Evolutionary conservation across 2,113 vertebrate species (phyloP), one percentile per base, ranked within the genome.

Genomic region (Dromiciops gliroides): DNA sequence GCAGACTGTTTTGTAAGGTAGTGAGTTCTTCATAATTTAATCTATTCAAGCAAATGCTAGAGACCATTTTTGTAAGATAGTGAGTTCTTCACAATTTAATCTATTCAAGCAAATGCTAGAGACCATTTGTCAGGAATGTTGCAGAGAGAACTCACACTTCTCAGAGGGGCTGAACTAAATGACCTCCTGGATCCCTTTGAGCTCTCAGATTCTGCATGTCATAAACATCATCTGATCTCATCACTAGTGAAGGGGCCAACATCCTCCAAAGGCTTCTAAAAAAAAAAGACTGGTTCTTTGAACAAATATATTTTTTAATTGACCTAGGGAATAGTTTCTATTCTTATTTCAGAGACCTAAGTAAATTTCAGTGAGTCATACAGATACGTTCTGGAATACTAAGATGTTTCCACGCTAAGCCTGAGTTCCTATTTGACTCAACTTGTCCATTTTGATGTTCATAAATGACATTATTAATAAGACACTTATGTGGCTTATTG

Each of bases 401-500:
- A 44, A n/a, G 19, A 83, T 83, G n/a, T 44, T 83, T 83, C n/a
- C 8, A 7, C 19, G 23, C 19, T 83, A 83, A 37, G 23, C 67
- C 67, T 83, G 16, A 83, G n/a, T 83, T 94, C 50, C 95, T 67
- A 26, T 67, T 92, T 53, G 26, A 75, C 44, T 75, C 52, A 53
- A 56, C 31, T 89, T 90, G 28, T 89, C 92, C 50, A 67, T 93
- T 94, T 96, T 97, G 53, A 95, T 97, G 91, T 94, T 97, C 95
- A 94, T 95, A 98, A 97, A 98, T 95, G 97, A 97, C 12, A 0
- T 0, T 47, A 94, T 97, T 97, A 97, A 98, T 97, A 97, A 97
- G 31, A 11, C 96, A 94, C 90, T 97, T 97, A 95, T 88, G 94
- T 48, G 93, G 96, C 94, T 97, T 94, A 96, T 83, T 83, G 67